These are phyloP conservation scores for Choristoneura fumiferana DNA, from an alignment of 1,140 invertebrate species.

Conservation along the genomic window DNA sequence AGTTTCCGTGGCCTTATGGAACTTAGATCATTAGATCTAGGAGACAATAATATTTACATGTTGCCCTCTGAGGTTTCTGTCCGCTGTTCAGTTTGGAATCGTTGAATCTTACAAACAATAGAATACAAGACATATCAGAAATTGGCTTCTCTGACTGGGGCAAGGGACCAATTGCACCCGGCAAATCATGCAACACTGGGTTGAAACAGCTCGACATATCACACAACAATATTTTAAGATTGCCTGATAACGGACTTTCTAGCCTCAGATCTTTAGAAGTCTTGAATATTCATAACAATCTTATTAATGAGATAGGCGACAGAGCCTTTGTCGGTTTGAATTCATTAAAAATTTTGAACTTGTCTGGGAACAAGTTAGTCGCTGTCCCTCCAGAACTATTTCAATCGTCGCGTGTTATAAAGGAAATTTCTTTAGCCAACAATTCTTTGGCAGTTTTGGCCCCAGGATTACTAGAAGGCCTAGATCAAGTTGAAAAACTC, in stretches of 20 bases:
- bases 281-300: slow-evolving; percentile 86
- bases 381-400: slow-evolving; percentile 89
- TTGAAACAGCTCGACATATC: slow-evolving; percentile 87
- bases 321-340: slow-evolving; percentile 85
- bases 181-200: slow-evolving; percentile 82
- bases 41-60: slow-evolving; percentile 89
- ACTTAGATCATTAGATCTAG: slow-evolving; percentile 85
- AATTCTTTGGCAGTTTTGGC: slow-evolving; percentile 89
- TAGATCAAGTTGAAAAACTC: slow-evolving; percentile 87
- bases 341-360: slow-evolving; percentile 84
- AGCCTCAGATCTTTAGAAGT: slow-evolving; percentile 83
- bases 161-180: slow-evolving; percentile 81
- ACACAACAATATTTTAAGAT: slow-evolving; percentile 83
- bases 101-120: slow-evolving; percentile 89
- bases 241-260: slow-evolving; percentile 85
- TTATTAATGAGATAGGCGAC: slow-evolving; percentile 85
- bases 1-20: slow-evolving; percentile 85
- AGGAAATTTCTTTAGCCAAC: slow-evolving; percentile 88
- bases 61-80: slow-evolving; percentile 88
- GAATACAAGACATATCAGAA: slow-evolving; percentile 86
- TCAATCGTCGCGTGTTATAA: slow-evolving; percentile 83
- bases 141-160: slow-evolving; percentile 86
- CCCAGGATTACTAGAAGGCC: slow-evolving; percentile 86
- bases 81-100: slow-evolving; percentile 83
- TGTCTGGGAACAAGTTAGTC: slow-evolving; percentile 88